These are phyloP conservation scores for Polylopha cassiicola DNA, from an alignment of 2,888 invertebrate genomes.

Conservation along the genomic window DNA sequence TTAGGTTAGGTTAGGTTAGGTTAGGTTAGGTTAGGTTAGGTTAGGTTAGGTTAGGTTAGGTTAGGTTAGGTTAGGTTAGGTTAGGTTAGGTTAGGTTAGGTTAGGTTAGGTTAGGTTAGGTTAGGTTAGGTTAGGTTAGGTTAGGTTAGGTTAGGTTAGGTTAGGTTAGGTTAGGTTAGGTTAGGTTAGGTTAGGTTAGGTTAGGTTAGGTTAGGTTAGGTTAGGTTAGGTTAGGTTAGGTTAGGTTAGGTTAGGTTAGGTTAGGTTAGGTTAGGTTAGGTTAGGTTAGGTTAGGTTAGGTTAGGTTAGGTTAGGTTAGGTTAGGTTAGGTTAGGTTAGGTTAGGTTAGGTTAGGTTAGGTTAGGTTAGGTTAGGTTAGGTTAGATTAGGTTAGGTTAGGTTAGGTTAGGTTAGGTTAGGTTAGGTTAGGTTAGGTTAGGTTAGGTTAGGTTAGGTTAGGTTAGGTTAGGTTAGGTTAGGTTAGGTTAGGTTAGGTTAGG, in stretches of 20 bases:
- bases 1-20: conserved; percentile 16
- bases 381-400: conserved; percentile 17
- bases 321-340: conserved; percentile 22
- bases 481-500: conserved; percentile 23
- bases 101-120: conserved; percentile 27
- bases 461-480: conserved; percentile 24
- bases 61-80: conserved; percentile 23
- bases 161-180: conserved; percentile 27
- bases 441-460: conserved; percentile 23
- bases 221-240: conserved; percentile 26
- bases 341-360: conserved; percentile 19
- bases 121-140: conserved; percentile 27
- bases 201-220: conserved; percentile 26
- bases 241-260: conserved; percentile 26
- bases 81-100: conserved; percentile 26
- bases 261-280: conserved; percentile 23
- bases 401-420: conserved; percentile 18
- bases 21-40: conserved; percentile 20
- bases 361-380: too few species aligned
- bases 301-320: conserved; percentile 22
- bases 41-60: conserved; percentile 17
- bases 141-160: conserved; percentile 27
- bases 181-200: conserved; percentile 25
- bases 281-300: conserved; percentile 22
- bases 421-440: conserved; percentile 11